Evolutionary conservation across 2,888 invertebrate species (phyloP).

Genomic region (Drosophila fulvimacula): DNA sequence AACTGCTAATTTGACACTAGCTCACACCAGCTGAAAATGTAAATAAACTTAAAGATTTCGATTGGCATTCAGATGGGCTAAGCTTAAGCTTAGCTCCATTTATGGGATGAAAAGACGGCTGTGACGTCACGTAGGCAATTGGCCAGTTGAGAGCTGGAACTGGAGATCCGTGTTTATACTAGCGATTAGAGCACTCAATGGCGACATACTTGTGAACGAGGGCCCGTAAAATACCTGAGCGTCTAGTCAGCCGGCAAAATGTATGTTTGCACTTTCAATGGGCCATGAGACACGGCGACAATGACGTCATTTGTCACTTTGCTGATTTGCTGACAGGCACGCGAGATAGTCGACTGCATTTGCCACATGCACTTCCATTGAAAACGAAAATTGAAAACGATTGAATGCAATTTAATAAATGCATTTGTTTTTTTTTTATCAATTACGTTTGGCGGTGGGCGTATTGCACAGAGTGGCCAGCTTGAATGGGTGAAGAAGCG

Average conservation of each 20-base stretch:
- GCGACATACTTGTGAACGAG: constrained; percentile 23
- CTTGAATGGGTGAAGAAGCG: background rate
- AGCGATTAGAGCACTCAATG: constrained; percentile 37
- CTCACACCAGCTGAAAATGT: constrained; percentile 3
- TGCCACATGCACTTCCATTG: constrained; percentile 46
- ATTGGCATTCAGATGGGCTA: constrained; percentile 8
- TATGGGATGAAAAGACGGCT: constrained; percentile 14
- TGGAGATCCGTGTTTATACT: constrained; percentile 34
- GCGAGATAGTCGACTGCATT: constrained; percentile 60
- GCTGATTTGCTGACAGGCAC: constrained; percentile 56
- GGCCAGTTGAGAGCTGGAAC: constrained; percentile 4
- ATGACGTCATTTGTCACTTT: constrained; percentile 76
- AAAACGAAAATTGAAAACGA: constrained; percentile 38
- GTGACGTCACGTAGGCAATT: constrained; percentile 25
- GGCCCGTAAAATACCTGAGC: constrained; percentile 40
- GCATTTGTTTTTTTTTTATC: constrained; percentile 38
- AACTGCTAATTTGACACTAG: constrained; percentile 42
- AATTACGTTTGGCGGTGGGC: constrained; percentile 38
- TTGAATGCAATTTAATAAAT: constrained; percentile 64
- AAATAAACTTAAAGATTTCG: constrained; percentile 13
- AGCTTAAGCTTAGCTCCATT: constrained; percentile 31
- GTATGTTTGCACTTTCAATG: constrained; percentile 59
- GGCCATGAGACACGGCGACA: constrained; percentile 44
- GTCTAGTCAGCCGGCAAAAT: constrained; percentile 48
- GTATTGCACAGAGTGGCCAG: constrained; percentile 35